Conservation (phyloP, 2,113 vertebrate genomes). For the Prunella fulvescens region DNA sequence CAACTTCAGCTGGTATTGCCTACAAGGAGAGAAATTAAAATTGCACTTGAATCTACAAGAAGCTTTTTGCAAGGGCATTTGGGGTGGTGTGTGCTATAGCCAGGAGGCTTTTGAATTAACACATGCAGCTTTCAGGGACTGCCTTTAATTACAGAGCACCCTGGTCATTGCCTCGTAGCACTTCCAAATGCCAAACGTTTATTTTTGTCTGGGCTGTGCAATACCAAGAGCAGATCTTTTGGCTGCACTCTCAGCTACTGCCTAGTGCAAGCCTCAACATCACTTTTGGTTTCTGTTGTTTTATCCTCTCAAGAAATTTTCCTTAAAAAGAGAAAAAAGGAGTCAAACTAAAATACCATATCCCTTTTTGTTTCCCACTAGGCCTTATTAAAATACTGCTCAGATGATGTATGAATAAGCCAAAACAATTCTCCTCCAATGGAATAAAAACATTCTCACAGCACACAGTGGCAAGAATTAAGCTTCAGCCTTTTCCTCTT, state of each 20-base stretch:
- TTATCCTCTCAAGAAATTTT: conserved; percentile 3
- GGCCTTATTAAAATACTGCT: conserved; percentile 33
- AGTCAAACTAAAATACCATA: not conserved
- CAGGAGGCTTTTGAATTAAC: conserved; percentile 54
- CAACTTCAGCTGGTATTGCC: conserved; percentile 1
- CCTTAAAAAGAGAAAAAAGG: conserved; percentile 38
- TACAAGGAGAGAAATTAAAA: conserved; percentile 42
- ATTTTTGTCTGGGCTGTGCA: conserved; percentile 1
- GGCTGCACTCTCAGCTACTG: conserved; percentile 1
- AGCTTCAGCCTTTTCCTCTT: conserved; percentile 6
- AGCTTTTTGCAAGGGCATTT: conserved; percentile 55
- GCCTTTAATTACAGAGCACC: conserved; percentile 60
- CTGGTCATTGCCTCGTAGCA: conserved; percentile 11
- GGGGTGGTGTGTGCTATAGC: conserved; percentile 25
- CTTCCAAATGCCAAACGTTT: conserved; percentile 48
- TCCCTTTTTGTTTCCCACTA: conserved; percentile 7
- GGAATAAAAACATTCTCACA: not conserved
- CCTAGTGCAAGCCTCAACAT: not conserved
- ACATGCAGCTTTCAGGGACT: conserved; percentile 30
- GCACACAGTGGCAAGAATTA: not conserved
- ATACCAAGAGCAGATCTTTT: conserved; percentile 9
- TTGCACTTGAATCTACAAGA: conserved; percentile 32
- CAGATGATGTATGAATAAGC: conserved; percentile 15
- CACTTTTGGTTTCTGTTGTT: not conserved
- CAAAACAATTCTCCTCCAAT: not conserved